Percentiles rank a stretch among this genome's conserved stretches.
Evolutionary conservation across 2,888 invertebrate genomes (phyloP).

Genomic region (Phlogophora meticulosa): DNA sequence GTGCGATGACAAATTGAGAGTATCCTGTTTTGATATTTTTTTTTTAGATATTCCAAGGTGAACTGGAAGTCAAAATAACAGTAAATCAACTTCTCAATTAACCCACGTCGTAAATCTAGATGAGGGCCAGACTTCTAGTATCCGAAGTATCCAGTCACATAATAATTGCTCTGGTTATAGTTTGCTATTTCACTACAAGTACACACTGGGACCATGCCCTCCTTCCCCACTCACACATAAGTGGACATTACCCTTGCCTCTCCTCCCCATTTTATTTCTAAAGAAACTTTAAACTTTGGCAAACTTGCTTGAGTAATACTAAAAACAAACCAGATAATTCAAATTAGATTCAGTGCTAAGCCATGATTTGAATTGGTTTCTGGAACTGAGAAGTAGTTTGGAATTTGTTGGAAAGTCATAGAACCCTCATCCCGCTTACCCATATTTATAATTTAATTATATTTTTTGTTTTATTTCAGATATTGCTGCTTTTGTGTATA

Average conservation of each 20-base stretch:
- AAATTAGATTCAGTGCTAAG: background rate
- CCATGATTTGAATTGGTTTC: background rate
- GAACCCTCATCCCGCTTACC: no score
- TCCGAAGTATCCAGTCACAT: constrained; percentile 20
- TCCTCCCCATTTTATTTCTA: background rate
- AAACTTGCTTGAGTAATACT: background rate
- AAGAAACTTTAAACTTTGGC: background rate
- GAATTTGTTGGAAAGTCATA: background rate
- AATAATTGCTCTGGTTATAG: background rate
- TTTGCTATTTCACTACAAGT: background rate
- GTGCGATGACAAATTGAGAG: constrained; percentile 15
- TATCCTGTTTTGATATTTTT: constrained; percentile 18
- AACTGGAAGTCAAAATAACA: constrained; percentile 14
- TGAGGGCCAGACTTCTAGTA: constrained; percentile 10
- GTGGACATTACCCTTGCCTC: no score
- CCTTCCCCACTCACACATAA: no score
- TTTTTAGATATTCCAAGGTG: constrained; percentile 16
- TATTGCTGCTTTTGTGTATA: constrained; percentile 72
- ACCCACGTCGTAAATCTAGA: constrained; percentile 37
- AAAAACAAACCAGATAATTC: background rate
- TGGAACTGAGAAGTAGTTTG: background rate
- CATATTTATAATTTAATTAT: background rate
- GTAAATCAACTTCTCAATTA: background rate
- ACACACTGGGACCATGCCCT: no score
- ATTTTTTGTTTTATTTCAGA: constrained; percentile 70